Conservation (phyloP, 2,113 vertebrate species). For the Cheirogaleus medius region DNA sequence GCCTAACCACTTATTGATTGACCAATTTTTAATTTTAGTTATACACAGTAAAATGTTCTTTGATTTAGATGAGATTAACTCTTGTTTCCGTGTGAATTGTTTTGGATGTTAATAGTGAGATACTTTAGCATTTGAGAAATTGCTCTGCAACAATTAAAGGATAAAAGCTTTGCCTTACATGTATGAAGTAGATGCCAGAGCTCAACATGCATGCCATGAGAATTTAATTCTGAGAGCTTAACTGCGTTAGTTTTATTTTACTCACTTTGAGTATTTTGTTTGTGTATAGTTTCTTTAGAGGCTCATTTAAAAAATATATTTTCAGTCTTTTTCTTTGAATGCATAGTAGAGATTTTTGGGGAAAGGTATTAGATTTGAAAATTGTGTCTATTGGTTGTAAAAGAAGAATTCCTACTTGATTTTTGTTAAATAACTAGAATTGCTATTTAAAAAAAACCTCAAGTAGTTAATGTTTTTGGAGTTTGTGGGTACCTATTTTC, state of each 20-base stretch:
- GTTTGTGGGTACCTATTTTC: slow-evolving; percentile 20
- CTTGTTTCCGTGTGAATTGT: neutral
- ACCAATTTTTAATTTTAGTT: slow-evolving; percentile 20
- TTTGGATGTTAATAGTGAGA: slow-evolving; percentile 49
- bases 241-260: slow-evolving; percentile 9
- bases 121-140: neutral
- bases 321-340: slow-evolving; percentile 32
- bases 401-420: neutral
- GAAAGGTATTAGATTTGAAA: slow-evolving; percentile 38
- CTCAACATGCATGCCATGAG: neutral
- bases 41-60: neutral
- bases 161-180: neutral
- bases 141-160: neutral
- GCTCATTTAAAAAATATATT: slow-evolving; percentile 22
- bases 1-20: neutral
- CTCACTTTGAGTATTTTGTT: slow-evolving; percentile 39
- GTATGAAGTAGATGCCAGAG: neutral
- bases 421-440: slow-evolving; percentile 37
- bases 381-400: neutral
- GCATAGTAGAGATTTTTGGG: slow-evolving; percentile 8
- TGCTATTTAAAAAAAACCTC: neutral
- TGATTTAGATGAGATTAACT: slow-evolving; percentile 31
- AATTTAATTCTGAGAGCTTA: slow-evolving; percentile 27
- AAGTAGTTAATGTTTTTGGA: neutral
- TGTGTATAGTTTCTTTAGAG: neutral